Base-by-base conservation (phyloP, 2,113 vertebrate species). In the Perca flavescens region DNA sequence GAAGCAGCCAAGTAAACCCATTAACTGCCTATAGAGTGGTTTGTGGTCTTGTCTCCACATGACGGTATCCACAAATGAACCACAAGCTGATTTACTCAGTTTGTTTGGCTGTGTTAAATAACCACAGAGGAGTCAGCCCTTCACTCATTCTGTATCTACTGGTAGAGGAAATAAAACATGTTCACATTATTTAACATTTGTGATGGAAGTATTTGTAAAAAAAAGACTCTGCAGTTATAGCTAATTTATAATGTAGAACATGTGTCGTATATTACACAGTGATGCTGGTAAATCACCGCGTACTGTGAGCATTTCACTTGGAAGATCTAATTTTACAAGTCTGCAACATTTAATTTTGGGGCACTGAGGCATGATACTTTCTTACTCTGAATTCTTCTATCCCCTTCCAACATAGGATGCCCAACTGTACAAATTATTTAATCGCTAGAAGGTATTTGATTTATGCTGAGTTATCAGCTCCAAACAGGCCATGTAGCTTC, bases 401-500 rank as follows among this genome's bases (percentile, higher is more conserved):
- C 70, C 71, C 62, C 54, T 88, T 87, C 82, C 87, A 81, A 83
- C 89, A 76, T 72, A 81, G 83, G 89, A 92, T 87, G 93, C 89
- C 88, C 80, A 82, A 92, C 93, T 93, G 81, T 90, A 92, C 90
- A 93, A 90, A 88, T 90, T 86, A 93, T 94, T 93, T 88, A 94
- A 90, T 93, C 80, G 71, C 88, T 87, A 83, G 74, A 91, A 94
- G 91, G 92, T 93, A 91, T 93, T 93, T 94, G 90, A 94, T 95
- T 92, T 92, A 88, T 90, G 88, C 93, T 88, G 93, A 89, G 83
- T 94, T 94, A 95, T 95, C 94, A 89, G 88, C 91, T 65, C 64
- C 71, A 83, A 89, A 88, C 94, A 94, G 93, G 82, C 90, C 88
- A 79, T 91, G 92, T 93, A 83, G 86, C 89, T 79, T 22, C 85